phyloP scores from a whole-genome alignment of 2,888 invertebrate genomes.

The Drosophila sordidula region DNA sequence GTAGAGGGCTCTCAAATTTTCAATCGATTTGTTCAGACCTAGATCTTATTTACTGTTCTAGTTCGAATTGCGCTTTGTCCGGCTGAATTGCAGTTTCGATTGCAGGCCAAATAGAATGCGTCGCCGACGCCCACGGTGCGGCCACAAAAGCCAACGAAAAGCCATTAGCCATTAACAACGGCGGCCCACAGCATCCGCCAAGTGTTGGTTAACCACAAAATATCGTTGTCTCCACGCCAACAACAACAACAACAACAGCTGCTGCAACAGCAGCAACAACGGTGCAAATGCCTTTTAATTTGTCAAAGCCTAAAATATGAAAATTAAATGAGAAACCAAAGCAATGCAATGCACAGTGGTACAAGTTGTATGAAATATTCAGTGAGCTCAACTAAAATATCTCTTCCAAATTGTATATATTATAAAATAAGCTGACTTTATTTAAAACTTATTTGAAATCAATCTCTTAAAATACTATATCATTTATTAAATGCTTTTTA shows the following conservation, averaged over 20 bases:
- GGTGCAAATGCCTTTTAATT: conserved; percentile 81
- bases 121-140: conserved; percentile 53
- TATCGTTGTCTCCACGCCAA: conserved; percentile 62
- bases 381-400: too few species aligned
- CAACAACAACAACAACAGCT: conserved; percentile 26
- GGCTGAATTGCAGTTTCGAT: conserved; percentile 27
- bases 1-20: not conserved
- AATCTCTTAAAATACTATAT: too few species aligned
- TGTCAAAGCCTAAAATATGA: conserved; percentile 80
- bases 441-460: too few species aligned
- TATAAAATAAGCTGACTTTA: too few species aligned
- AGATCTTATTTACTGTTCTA: conserved; percentile 15
- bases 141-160: conserved; percentile 57
- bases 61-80: conserved; percentile 34
- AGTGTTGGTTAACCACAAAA: conserved; percentile 77
- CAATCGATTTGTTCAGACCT: not conserved
- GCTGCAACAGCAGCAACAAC: conserved; percentile 61
- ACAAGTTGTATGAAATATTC: not conserved
- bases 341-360: conserved; percentile 67
- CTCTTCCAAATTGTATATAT: too few species aligned
- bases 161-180: conserved; percentile 77
- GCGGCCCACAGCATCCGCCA: conserved; percentile 79
- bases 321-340: conserved; percentile 79
- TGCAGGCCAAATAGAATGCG: conserved; percentile 46
- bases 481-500: too few species aligned